Conservation (phyloP, 2,888 invertebrate genomes). For the Spatulosminthurus flaviceps region DNA sequence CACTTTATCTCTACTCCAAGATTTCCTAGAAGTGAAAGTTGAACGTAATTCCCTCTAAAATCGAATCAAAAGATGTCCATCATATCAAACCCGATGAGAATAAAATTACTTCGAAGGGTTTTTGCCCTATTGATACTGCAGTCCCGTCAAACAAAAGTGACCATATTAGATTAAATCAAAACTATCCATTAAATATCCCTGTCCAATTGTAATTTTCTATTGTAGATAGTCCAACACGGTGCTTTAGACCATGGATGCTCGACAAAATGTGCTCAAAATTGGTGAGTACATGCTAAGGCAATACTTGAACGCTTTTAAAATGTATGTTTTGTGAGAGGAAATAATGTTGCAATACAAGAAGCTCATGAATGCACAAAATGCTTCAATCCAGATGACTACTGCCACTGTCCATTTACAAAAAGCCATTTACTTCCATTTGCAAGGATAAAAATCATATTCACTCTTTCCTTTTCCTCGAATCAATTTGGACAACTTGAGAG, state of each 20-base stretch:
- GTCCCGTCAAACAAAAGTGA: not conserved
- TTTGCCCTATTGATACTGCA: not conserved
- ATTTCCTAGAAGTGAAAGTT: not conserved
- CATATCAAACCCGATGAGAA: not conserved
- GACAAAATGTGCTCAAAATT: too few relatives aligned
- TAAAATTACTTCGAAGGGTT: not conserved
- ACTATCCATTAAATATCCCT: not conserved
- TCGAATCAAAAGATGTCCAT: not conserved
- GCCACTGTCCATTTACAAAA: not conserved
- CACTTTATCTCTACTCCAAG: not conserved
- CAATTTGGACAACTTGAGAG: constrained; percentile 16
- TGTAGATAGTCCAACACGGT: too few relatives aligned
- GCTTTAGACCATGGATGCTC: too few relatives aligned
- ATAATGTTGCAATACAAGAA: too few relatives aligned
- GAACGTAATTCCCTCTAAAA: not conserved
- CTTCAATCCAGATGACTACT: not conserved
- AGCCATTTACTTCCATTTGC: not conserved
- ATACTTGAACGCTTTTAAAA: too few relatives aligned
- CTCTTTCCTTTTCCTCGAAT: not conserved
- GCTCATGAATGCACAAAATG: not conserved
- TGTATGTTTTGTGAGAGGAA: too few relatives aligned
- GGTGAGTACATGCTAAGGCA: too few relatives aligned
- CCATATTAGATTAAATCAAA: not conserved
- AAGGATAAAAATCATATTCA: not conserved
- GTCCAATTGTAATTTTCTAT: too few relatives aligned